Evolutionary conservation across 2,888 invertebrate species (phyloP).

Genomic region (Stenolophus ochropezus): DNA sequence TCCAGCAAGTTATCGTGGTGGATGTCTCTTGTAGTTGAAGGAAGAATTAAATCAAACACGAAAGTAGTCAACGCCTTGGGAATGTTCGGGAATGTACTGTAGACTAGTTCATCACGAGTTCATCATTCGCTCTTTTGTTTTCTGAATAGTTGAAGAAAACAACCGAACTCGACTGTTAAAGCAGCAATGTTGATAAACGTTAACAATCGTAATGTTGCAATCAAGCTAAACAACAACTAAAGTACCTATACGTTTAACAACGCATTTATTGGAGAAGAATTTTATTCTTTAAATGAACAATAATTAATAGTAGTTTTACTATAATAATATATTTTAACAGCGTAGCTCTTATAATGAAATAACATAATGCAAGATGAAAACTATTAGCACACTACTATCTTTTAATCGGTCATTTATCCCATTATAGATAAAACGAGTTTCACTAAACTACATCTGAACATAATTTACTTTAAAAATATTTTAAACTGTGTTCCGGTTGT

Average conservation of each 20-base stretch:
- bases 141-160: slow-evolving; percentile 21
- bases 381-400: slow-evolving; percentile 46
- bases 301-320: slow-evolving; percentile 47
- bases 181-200: slow-evolving; percentile 29
- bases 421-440: neutral
- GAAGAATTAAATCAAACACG: slow-evolving; percentile 32
- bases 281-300: slow-evolving; percentile 50
- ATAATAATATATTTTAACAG: slow-evolving; percentile 44
- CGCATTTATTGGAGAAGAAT: slow-evolving; percentile 39
- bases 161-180: slow-evolving; percentile 1
- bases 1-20: neutral
- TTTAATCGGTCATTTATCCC: neutral
- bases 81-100: slow-evolving; percentile 51
- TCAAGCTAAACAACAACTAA: slow-evolving; percentile 31
- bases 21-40: slow-evolving; percentile 7
- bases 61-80: slow-evolving; percentile 50
- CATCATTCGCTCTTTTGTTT: slow-evolving; percentile 3
- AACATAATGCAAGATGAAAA: neutral
- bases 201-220: slow-evolving; percentile 46
- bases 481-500: neutral
- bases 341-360: slow-evolving; percentile 44
- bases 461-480: no score
- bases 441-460: no score
- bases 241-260: slow-evolving; percentile 39
- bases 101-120: slow-evolving; percentile 48